Conservation (phyloP, 2,888 invertebrate genomes). For the Cataglyphis altisquamis region DNA sequence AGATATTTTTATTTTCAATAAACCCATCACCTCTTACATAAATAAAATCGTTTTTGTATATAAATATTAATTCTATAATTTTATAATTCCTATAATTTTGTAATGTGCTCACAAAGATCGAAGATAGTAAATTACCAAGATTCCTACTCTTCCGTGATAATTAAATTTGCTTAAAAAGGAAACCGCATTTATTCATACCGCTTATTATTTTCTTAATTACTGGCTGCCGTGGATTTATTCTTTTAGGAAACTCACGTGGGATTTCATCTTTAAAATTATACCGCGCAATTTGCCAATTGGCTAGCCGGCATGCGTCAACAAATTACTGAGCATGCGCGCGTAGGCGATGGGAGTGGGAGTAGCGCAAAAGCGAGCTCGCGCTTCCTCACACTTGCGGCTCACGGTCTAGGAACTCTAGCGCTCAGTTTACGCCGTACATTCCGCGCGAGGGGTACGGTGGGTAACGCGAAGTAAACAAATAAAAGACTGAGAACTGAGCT, state of each 20-base stretch:
- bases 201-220: background rate
- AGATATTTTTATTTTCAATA: background rate
- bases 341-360: background rate
- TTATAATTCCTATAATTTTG: background rate
- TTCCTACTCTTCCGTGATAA: background rate
- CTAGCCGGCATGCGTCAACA: background rate
- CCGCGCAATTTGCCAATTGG: constrained; percentile 1
- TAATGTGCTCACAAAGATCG: background rate
- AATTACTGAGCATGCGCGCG: constrained; percentile 1
- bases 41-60: background rate
- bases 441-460: constrained; percentile 17
- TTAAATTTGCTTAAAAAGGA: background rate
- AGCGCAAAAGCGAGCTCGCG: background rate
- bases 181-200: background rate
- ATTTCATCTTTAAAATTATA: constrained; percentile 6
- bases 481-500: background rate
- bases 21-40: background rate
- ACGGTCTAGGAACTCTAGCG: background rate
- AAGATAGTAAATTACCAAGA: background rate
- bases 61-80: background rate
- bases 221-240: background rate
- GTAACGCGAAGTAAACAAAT: background rate
- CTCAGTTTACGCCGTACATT: constrained; percentile 39
- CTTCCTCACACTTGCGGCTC: background rate
- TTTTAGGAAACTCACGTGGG: background rate